These are phyloP conservation scores for Listronotus oregonensis DNA, from an alignment of 1,140 invertebrate species.

Conservation along the genomic window DNA sequence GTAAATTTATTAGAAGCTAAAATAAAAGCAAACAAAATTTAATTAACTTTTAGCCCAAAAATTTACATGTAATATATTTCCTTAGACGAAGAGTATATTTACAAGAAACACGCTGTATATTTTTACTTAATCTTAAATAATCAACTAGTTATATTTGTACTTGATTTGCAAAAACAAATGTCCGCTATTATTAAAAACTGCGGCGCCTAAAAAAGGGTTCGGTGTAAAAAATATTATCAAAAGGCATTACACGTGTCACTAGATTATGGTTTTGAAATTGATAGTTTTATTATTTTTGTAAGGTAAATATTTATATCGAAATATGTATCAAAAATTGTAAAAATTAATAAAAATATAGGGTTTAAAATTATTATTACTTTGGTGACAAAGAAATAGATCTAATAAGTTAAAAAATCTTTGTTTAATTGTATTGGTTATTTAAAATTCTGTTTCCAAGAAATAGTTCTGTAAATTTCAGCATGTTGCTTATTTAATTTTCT, in stretches of 20 bases:
- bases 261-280: not conserved
- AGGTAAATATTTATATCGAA: not conserved
- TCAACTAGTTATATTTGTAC: slow-evolving; percentile 21
- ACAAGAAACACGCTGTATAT: slow-evolving; percentile 11
- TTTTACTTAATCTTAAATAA: not conserved
- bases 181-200: slow-evolving; percentile 10
- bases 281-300: not conserved
- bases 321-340: slow-evolving; percentile 8
- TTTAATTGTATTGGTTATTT: too few relatives aligned
- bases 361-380: not conserved
- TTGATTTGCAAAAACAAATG: slow-evolving; percentile 18
- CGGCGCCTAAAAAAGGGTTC: slow-evolving; percentile 3
- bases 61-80: too few relatives aligned
- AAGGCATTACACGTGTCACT: slow-evolving; percentile 12
- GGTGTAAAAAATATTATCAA: slow-evolving; percentile 19
- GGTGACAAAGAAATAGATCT: too few relatives aligned
- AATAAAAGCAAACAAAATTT: too few relatives aligned
- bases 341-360: not conserved
- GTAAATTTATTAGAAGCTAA: too few relatives aligned
- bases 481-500: too few relatives aligned
- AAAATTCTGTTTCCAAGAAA: too few relatives aligned
- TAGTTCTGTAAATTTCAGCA: too few relatives aligned
- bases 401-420: too few relatives aligned
- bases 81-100: too few relatives aligned
- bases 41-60: too few relatives aligned